Base-by-base conservation (phyloP, 2,888 invertebrate genomes). In the Acronicta psi region DNA sequence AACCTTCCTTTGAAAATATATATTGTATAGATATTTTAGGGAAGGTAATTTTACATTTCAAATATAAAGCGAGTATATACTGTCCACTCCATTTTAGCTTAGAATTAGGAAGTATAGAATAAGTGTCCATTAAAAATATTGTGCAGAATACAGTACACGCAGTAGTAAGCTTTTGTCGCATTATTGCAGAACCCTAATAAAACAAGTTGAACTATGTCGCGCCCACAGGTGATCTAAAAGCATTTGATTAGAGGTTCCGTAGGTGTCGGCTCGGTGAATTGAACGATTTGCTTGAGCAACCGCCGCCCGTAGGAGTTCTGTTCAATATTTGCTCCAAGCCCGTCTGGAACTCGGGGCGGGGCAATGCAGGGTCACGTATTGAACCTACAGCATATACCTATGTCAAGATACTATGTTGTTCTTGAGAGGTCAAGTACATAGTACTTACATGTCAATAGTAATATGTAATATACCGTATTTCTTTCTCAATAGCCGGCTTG, bases 221-320 rank as follows among this genome's bases (percentile, higher is more conserved):
- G 67, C 77, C 77, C 77, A 77, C 77, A 29, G 37, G 14, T 71
- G 79, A 63, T 71, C 77, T 73, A 75, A 71, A 79, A 75, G 60
- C 79, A 78, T 77, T 56, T 58, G 46, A 77, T 78, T 67, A 73
- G 58, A 29, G 44, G 59, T 61, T 50, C 74, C 44, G 79, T 78
- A 76, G 77, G 76, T 64, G 76, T 61, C 41, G 36, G 53, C 58
- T 18, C 43, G 57, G 60, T 59, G 44, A 58, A 56, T 64, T 54
- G 31, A 64, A 47, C 41, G 57, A 40, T 58, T 59, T 29, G 52
- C 37, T 69, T 62, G 51, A 37, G 59, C 61, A 78, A 75, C 44
- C 10, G 36, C 42, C 10, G 31, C n/a, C 25, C 50, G 73, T 68
- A 59, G 62, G 59, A 64, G 69, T 50, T 20, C 20, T 62, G 66